Base-by-base conservation (phyloP, 2,113 vertebrate genomes). In the Phrynosoma platyrhinos region DNA sequence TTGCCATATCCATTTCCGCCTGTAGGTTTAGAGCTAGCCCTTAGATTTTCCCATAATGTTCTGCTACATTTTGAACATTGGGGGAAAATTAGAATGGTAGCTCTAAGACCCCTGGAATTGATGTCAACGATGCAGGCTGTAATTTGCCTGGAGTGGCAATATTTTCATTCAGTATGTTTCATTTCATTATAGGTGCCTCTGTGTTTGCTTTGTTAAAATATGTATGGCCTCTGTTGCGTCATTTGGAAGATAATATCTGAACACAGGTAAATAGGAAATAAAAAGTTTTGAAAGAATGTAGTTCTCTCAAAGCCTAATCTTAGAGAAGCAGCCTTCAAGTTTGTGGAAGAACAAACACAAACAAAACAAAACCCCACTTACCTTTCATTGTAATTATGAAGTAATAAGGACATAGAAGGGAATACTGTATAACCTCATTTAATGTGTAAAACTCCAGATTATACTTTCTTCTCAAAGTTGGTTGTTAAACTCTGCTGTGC, bases 171-270 rank as follows among this genome's bases (percentile, higher is more conserved):
- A 75, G 9, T 4, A 0, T 18, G 30, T 85, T 1, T 78, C 85
- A 86, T 77, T 55, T 47, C 1, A 21, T 69, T 16, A 27, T 42
- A 66, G 80, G 14, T 66, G 74, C 4, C 58, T 90, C 9, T 78
- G 21, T 79, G 4, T 72, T n/a, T n/a, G 12, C 30, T 32, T 2
- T 16, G 1, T 83, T 91, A 84, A 85, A 89, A 40, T 84, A 52
- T n/a, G 0, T 74, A 52, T 91, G 64, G 27, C 10, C 14, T 25
- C 87, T 82, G 4, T 0, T 36, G 0, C 66, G 23, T n/a, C 30
- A 79, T 55, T 87, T 13, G 27, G 23, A 18, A 86, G 25, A 52
- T 89, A 84, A 90, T 90, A n/a, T 90, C 10, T 40, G 82, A 52
- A 9, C 3, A 68, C 14, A n/a, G 66, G 20, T 79, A 23, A 66